phyloP scores from a whole-genome alignment of 2,113 vertebrate genomes.

The Thomomys bottae region DNA sequence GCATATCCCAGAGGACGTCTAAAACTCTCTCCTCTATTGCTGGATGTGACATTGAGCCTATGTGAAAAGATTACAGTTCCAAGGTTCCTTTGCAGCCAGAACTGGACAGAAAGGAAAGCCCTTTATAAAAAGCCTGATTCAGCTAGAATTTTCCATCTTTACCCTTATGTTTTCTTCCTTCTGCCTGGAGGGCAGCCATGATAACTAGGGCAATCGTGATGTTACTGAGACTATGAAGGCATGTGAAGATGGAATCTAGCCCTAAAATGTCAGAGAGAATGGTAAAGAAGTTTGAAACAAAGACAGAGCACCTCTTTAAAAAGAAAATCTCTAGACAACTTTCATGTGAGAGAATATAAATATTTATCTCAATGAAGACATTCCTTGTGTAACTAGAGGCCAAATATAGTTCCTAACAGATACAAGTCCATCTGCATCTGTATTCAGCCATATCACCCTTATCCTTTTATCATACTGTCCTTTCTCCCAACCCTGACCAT shows the following conservation, averaged over 20 bases:
- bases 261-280: neutral
- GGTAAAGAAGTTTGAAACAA: neutral
- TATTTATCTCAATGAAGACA: neutral
- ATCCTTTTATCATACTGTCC: neutral
- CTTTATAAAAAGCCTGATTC: constrained; percentile 15
- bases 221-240: neutral
- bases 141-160: constrained; percentile 18
- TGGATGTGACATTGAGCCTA: neutral
- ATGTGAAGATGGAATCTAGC: neutral
- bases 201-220: neutral
- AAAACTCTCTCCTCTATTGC: neutral
- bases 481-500: neutral
- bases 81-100: neutral
- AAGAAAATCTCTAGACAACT: neutral
- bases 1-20: constrained; percentile 1
- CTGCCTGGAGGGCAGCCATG: neutral
- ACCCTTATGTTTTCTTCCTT: neutral
- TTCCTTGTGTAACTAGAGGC: neutral
- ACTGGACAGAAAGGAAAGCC: neutral
- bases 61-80: constrained; percentile 36
- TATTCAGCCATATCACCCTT: neutral
- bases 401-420: neutral
- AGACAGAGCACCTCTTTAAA: neutral
- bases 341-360: constrained; percentile 11
- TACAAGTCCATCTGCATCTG: neutral